Percentiles rank a stretch among this genome's conserved stretches.
Evolutionary conservation across 1,140 invertebrate genomes (phyloP).

Genomic region (Eriosoma lanigerum): DNA sequence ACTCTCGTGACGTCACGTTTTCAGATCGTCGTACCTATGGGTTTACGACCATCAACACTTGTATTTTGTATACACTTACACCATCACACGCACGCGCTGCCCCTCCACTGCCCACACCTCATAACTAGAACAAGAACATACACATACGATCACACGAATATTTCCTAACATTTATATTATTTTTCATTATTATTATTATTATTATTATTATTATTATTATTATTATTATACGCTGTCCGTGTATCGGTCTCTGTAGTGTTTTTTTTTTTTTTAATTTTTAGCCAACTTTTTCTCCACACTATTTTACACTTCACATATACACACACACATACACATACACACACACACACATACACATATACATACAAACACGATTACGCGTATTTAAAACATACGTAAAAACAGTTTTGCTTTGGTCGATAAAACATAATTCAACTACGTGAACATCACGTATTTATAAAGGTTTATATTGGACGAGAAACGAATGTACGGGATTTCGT

Average conservation of each 20-base stretch:
- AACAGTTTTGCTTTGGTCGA: conserved; percentile 22
- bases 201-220: conserved; percentile 38
- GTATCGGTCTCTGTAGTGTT: background rate
- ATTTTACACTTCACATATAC: background rate
- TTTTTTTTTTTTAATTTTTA: conserved; percentile 1
- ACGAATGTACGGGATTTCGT: background rate
- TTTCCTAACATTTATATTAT: conserved; percentile 33
- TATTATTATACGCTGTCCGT: conserved; percentile 4
- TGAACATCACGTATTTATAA: background rate
- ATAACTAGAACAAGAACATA: background rate
- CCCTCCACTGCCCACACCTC: too few species aligned
- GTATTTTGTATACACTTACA: too few species aligned
- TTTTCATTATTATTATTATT: background rate
- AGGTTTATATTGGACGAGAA: background rate
- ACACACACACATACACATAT: background rate
- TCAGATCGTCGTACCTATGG: too few species aligned
- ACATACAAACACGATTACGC: background rate
- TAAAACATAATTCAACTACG: background rate
- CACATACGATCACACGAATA: conserved; percentile 14
- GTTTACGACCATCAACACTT: too few species aligned
- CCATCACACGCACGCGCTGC: too few species aligned
- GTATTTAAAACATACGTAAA: background rate
- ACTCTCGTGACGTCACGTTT: too few species aligned
- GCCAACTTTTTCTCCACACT: too few species aligned
- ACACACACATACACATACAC: background rate